Percentiles rank a stretch among this genome's conserved stretches.
Conservation (phyloP, 2,797 vertebrate species). For the Lithobates sylvaticus region DNA sequence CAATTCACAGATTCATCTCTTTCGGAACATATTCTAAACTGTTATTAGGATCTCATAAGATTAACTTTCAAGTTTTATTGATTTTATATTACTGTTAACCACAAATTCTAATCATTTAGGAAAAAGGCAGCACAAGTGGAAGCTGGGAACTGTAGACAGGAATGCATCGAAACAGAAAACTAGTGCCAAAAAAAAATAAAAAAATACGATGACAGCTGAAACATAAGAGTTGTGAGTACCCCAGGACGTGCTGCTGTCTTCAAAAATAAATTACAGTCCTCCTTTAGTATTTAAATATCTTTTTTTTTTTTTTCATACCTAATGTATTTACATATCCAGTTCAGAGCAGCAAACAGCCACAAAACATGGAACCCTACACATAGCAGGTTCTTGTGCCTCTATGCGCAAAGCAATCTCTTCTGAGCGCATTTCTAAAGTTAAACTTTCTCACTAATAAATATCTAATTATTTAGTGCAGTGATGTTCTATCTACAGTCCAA, state of each 20-base stretch:
- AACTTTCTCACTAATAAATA: background rate
- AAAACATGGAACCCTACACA: constrained; percentile 62
- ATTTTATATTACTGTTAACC: constrained; percentile 80
- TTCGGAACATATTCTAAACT: constrained; percentile 74
- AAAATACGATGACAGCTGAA: constrained; percentile 17
- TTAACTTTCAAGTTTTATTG: constrained; percentile 69
- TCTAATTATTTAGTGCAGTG: constrained; percentile 56
- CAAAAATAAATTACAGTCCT: constrained; percentile 70
- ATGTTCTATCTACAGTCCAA: constrained; percentile 41
- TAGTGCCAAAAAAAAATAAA: constrained; percentile 10
- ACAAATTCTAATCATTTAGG: constrained; percentile 74
- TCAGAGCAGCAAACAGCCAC: constrained; percentile 69
- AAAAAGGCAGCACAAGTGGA: constrained; percentile 69
- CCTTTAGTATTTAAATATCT: constrained; percentile 72
- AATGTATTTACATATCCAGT: constrained; percentile 70
- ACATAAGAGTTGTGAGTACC: constrained; percentile 57
- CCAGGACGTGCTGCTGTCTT: constrained; percentile 64
- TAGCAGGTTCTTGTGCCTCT: constrained; percentile 58
- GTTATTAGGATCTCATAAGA: constrained; percentile 75
- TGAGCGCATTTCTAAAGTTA: constrained; percentile 23
- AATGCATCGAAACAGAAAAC: constrained; percentile 25
- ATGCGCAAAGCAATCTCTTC: constrained; percentile 46
- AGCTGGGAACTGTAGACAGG: constrained; percentile 57
- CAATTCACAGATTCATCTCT: constrained; percentile 74
- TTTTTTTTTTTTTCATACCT: constrained; percentile 62